These are phyloP conservation scores for Xestia ashworthii DNA, from an alignment of 2,888 invertebrate species.

Conservation along the genomic window DNA sequence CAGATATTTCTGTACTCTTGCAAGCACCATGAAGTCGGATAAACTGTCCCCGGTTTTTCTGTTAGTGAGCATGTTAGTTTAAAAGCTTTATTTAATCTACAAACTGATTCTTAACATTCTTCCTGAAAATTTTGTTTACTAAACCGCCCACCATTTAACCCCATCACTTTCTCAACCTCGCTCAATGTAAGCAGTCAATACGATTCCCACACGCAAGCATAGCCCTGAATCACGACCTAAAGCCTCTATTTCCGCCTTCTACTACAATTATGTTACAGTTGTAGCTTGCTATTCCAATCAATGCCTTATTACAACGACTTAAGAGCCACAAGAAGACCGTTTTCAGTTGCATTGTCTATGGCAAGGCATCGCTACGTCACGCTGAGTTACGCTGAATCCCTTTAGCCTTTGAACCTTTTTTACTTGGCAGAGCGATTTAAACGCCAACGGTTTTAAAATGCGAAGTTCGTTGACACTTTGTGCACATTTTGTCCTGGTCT, in stretches of 20 bases:
- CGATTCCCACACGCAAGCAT: constrained; percentile 32
- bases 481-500: constrained; percentile 2
- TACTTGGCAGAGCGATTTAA: constrained; percentile 31
- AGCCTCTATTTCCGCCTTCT: constrained; percentile 21
- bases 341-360: constrained; percentile 11
- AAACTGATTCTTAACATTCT: background rate
- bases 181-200: constrained; percentile 31
- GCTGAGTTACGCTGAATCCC: constrained; percentile 24
- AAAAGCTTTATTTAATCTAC: background rate
- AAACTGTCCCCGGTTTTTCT: background rate
- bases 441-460: constrained; percentile 23
- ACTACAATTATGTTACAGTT: constrained; percentile 23
- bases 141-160: background rate
- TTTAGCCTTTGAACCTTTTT: constrained; percentile 36
- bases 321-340: background rate
- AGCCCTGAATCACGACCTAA: constrained; percentile 21
- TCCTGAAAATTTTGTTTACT: background rate
- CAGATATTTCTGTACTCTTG: background rate
- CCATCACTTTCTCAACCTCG: constrained; percentile 5
- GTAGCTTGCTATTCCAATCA: background rate
- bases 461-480: constrained; percentile 35
- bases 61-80: background rate
- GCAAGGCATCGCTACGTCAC: constrained; percentile 31
- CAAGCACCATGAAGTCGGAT: background rate
- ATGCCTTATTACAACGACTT: background rate